Evolutionary conservation across 2,113 vertebrate genomes (phyloP).

Genomic region (Catharus minimus): DNA sequence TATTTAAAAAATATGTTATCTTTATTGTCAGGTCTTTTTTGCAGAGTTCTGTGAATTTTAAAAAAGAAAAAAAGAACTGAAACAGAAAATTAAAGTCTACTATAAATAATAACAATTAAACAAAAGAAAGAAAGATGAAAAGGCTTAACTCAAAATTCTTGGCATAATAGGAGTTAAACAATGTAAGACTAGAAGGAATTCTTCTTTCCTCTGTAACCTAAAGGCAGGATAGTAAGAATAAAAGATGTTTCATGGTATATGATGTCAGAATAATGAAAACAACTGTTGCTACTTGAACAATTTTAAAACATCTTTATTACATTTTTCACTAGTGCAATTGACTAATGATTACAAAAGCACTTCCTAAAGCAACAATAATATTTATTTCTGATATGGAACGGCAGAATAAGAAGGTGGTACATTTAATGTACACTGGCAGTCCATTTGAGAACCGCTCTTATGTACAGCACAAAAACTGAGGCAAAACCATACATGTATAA

Average conservation of each 20-base stretch:
- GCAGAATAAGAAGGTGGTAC: not conserved
- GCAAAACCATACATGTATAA: not conserved
- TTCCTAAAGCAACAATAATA: conserved; percentile 26
- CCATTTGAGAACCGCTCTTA: not conserved
- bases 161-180: conserved; percentile 22
- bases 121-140: not conserved
- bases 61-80: too few species aligned
- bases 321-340: conserved; percentile 20
- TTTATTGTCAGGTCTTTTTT: not conserved
- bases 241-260: conserved; percentile 14
- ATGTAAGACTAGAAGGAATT: conserved; percentile 16
- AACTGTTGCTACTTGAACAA: conserved; percentile 45
- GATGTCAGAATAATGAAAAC: conserved; percentile 55
- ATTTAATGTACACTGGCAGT: not conserved
- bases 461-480: not conserved
- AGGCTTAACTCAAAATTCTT: not conserved
- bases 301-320: conserved; percentile 11
- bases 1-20: not conserved
- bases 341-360: conserved; percentile 43
- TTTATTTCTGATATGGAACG: conserved; percentile 33
- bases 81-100: not conserved
- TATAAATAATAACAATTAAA: not conserved
- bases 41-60: not conserved
- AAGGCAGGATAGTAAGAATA: conserved; percentile 4
- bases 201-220: conserved; percentile 25